Percentiles rank a stretch among this genome's conserved stretches.
These are phyloP conservation scores for Drosophila sechellia DNA, from an alignment of 1,140 invertebrate genomes.

Conservation along the genomic window DNA sequence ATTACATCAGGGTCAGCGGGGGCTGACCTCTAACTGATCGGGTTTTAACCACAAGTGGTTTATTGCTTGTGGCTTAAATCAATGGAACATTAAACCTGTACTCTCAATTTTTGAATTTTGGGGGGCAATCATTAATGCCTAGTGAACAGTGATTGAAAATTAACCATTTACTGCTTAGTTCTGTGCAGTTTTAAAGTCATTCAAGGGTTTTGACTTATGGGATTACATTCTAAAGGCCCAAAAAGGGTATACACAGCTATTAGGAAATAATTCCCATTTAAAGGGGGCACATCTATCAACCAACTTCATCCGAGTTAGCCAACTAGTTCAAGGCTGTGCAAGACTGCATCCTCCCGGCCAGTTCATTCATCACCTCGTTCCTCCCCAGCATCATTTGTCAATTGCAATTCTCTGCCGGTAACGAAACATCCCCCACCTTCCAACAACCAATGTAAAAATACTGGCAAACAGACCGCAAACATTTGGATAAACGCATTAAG, in stretches of 20 bases:
- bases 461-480: slow-evolving; percentile 65
- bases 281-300: too few species aligned
- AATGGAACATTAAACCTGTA: neutral
- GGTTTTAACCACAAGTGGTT: slow-evolving; percentile 30
- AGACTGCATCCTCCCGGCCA: slow-evolving; percentile 17
- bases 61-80: slow-evolving; percentile 23
- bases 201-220: neutral
- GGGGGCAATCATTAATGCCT: neutral
- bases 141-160: neutral
- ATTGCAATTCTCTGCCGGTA: slow-evolving; percentile 12
- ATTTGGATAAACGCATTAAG: slow-evolving; percentile 61
- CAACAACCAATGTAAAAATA: slow-evolving; percentile 10
- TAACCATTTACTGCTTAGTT: neutral
- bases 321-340: slow-evolving; percentile 28
- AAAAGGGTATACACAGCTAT: too few species aligned
- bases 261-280: too few species aligned
- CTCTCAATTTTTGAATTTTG: neutral
- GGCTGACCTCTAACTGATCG: slow-evolving; percentile 36
- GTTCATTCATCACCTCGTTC: slow-evolving; percentile 26
- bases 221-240: neutral
- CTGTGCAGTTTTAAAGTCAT: too few species aligned
- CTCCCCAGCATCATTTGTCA: slow-evolving; percentile 35
- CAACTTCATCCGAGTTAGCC: neutral
- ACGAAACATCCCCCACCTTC: slow-evolving; percentile 9
- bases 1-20: slow-evolving; percentile 35